These are phyloP conservation scores for Alectura lathami DNA, from an alignment of 2,113 vertebrate species.

Conservation along the genomic window DNA sequence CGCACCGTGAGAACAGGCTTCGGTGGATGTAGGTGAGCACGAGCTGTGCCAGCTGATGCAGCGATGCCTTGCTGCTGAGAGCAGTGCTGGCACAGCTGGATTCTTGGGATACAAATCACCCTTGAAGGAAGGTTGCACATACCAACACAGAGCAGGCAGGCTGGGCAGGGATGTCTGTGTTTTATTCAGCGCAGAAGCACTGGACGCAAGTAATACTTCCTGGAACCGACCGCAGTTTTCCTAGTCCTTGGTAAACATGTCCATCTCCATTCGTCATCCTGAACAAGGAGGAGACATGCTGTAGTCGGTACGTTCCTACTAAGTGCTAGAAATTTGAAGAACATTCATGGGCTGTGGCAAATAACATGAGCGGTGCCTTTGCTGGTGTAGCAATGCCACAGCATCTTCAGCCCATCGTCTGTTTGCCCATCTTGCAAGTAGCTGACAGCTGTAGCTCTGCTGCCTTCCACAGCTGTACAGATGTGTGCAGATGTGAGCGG, in stretches of 20 bases:
- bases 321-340: not conserved
- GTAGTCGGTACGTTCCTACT: accelerated
- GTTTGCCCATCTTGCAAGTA: not conserved
- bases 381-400: accelerated
- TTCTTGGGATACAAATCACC: not conserved
- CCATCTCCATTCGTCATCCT: not conserved
- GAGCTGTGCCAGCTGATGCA: accelerated
- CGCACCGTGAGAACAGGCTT: accelerated
- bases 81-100: not conserved
- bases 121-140: not conserved
- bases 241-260: not conserved
- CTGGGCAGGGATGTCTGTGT: not conserved
- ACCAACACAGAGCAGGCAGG: not conserved
- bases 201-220: not conserved
- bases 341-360: too few relatives aligned
- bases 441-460: not conserved
- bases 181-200: not conserved
- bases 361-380: not conserved
- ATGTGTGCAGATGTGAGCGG: too few relatives aligned
- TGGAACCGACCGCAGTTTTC: not conserved
- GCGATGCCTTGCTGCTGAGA: not conserved
- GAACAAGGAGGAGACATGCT: accelerated
- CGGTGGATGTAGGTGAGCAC: accelerated
- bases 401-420: not conserved
- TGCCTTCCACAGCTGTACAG: not conserved